Conservation (phyloP, 2,888 invertebrate genomes). For the Heteromurus nitidus region DNA sequence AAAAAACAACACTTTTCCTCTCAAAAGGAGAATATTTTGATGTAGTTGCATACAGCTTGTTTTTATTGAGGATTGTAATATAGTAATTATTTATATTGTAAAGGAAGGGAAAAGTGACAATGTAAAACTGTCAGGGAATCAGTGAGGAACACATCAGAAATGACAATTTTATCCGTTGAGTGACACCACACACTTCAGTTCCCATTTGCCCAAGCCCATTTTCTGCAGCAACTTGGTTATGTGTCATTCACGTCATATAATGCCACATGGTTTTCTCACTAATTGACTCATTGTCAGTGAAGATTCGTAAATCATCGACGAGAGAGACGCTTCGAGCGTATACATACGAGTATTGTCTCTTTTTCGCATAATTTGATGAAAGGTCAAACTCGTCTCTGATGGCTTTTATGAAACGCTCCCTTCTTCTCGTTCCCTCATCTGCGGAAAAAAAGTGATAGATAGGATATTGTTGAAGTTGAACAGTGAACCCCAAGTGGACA, state of each 20-base stretch:
- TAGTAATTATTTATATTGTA: constrained; percentile 32
- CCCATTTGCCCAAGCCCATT: constrained; percentile 11
- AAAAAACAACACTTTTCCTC: too few species aligned
- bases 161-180: constrained; percentile 49
- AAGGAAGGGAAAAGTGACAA: constrained; percentile 33
- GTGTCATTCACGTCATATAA: constrained; percentile 48
- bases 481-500: too few species aligned
- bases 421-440: too few species aligned
- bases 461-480: too few species aligned
- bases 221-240: too few species aligned
- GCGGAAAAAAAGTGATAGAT: too few species aligned
- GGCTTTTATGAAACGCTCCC: neutral
- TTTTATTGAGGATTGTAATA: constrained; percentile 3
- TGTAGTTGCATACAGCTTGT: neutral
- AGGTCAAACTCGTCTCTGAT: constrained; percentile 48
- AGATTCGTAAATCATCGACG: constrained; percentile 55
- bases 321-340: neutral
- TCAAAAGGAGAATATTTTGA: too few species aligned
- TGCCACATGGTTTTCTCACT: constrained; percentile 55
- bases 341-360: constrained; percentile 8
- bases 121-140: constrained; percentile 23
- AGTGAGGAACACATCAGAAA: constrained; percentile 16
- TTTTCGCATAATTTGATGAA: constrained; percentile 36
- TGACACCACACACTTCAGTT: constrained; percentile 30
- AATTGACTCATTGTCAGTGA: constrained; percentile 61